Percentiles rank a stretch among this genome's conserved stretches.
These are phyloP conservation scores for Ophion ventricosus DNA, from an alignment of 2,888 invertebrate genomes.

Conservation along the genomic window DNA sequence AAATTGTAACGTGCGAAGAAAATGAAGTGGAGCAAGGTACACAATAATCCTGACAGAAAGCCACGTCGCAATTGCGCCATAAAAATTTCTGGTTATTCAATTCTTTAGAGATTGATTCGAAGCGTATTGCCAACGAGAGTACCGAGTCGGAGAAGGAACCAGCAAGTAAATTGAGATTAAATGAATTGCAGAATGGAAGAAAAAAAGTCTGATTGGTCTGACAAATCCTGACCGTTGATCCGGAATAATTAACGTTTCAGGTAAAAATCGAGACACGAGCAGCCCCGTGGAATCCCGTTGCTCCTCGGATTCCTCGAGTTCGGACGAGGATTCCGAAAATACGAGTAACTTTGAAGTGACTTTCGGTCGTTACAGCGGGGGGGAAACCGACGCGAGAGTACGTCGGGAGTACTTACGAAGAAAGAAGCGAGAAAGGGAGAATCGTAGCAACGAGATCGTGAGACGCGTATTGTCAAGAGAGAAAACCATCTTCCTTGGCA, in stretches of 20 bases:
- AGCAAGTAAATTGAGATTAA: slow-evolving; percentile 50
- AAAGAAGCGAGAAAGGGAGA: slow-evolving; percentile 52
- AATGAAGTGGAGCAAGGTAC: slow-evolving; percentile 77
- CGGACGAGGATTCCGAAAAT: slow-evolving; percentile 62
- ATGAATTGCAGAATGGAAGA: neutral
- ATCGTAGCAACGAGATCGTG: slow-evolving; percentile 58
- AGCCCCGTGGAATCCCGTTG: neutral
- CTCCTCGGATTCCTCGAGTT: slow-evolving; percentile 51
- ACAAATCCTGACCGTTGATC: neutral
- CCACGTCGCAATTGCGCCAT: neutral
- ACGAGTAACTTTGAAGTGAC: slow-evolving; percentile 48
- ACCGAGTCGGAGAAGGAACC: slow-evolving; percentile 78
- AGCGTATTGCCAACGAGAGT: slow-evolving; percentile 57
- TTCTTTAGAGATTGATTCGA: neutral
- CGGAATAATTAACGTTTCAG: slow-evolving; percentile 8
- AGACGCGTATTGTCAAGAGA: slow-evolving; percentile 71
- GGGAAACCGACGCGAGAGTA: slow-evolving; percentile 52
- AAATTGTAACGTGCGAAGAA: slow-evolving; percentile 46
- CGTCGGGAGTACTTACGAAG: slow-evolving; percentile 52
- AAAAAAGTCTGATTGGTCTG: neutral
- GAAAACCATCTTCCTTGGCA: slow-evolving; percentile 56
- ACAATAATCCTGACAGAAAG: neutral
- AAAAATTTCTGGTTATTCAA: neutral
- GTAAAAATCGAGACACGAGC: slow-evolving; percentile 49
- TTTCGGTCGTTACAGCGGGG: neutral